Evolutionary conservation across 2,888 invertebrate genomes (phyloP), one percentile per base, ranked within the genome.

Genomic region (Caenorhabditis afra): DNA sequence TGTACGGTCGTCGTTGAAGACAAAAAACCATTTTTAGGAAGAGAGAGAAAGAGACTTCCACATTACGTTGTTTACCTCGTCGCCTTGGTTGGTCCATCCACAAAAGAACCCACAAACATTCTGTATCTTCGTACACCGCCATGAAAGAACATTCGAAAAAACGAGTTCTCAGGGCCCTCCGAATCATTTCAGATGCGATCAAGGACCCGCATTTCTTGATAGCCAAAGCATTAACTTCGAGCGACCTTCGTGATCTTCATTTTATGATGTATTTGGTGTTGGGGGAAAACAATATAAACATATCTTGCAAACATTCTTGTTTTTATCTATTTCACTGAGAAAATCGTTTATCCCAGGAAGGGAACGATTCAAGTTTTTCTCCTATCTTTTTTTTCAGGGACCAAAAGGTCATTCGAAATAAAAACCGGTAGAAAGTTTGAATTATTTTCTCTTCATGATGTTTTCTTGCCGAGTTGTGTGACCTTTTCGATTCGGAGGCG

Each of bases 21-120:
- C 55, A 57, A 71, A 64, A 62, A 57, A 18, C 14, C 20, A 49
- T 62, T 70, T 62, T 55, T 61, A 57, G 55, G 47, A 61, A 52
- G 50, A 41, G 35, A 47, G 3, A 1, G 14, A 49, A 12, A 45
- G 57, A 62, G 62, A 37, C 47, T 45, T 57, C 57, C 65, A 62
- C 70, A 70, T 47, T 62, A 61, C 50, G 47, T 71, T 71, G 58
- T 58, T 58, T 71, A 71, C 71, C 23, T 49, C 62, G 29, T 49
- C 71, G 55, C 23, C 45, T 53, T 70, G n/a, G 44, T 52, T 70
- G 70, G 70, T 61, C 62, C 49, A 39, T 49, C 49, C 39, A 47
- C 41, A 59, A 62, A 47, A 71, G 47, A 62, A 71, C 47, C 55
- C 52, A 52, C 64, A 64, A 35, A 70, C 39, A 62, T 55, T 62